phyloP scores from a whole-genome alignment of 2,888 invertebrate genomes.

The Eupithecia exiguata region DNA sequence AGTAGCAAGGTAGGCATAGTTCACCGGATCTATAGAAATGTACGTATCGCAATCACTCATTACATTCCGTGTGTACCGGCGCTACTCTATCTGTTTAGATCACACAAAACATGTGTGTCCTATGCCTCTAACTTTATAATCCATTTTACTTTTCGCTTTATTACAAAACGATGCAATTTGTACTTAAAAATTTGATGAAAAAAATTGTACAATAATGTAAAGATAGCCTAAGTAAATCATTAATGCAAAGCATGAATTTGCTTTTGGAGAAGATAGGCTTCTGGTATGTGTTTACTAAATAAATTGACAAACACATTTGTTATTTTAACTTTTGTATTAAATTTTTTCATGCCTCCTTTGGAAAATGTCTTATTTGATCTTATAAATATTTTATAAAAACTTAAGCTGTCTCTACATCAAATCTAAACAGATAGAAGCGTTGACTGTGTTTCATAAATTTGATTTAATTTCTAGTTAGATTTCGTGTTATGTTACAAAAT shows the following conservation, averaged over 20 bases:
- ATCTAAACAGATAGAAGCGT: constrained; percentile 51
- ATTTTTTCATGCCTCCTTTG: background rate
- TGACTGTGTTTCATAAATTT: constrained; percentile 42
- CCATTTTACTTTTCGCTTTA: background rate
- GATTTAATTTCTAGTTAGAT: constrained; percentile 43
- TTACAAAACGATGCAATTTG: background rate
- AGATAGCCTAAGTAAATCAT: constrained; percentile 16
- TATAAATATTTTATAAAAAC: background rate
- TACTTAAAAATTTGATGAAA: background rate
- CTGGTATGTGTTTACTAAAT: background rate
- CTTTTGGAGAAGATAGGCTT: constrained; percentile 12
- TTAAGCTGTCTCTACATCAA: constrained; percentile 21
- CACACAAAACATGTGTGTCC: background rate
- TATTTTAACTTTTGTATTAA: background rate
- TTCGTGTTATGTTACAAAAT: constrained; percentile 27
- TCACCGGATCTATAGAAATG: constrained; percentile 84
- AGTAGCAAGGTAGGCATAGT: constrained; percentile 84
- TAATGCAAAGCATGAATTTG: constrained; percentile 28
- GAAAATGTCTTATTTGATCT: background rate
- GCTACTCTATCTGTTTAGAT: constrained; percentile 41
- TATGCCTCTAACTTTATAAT: background rate
- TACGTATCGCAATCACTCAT: constrained; percentile 81
- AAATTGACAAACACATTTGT: background rate
- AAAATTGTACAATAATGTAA: background rate
- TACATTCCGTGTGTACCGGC: constrained; percentile 66